These are phyloP conservation scores for Bombus confusus DNA, from an alignment of 1,140 invertebrate species.

Conservation along the genomic window DNA sequence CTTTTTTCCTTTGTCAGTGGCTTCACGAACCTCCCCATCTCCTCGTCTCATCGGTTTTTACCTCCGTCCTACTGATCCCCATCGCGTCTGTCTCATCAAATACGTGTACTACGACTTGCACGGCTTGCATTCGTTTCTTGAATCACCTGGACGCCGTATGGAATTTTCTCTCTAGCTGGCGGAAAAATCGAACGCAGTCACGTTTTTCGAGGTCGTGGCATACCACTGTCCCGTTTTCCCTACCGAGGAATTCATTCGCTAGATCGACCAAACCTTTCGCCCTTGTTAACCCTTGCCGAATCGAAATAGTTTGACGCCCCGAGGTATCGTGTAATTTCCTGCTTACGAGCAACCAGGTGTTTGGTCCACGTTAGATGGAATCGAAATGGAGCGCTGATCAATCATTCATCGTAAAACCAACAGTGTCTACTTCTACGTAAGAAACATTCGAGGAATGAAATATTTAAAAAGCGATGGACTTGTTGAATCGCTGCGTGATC, in stretches of 20 bases:
- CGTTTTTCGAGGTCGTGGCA: conserved; percentile 5
- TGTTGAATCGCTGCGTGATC: background rate
- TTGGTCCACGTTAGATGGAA: background rate
- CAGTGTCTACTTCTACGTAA: no score
- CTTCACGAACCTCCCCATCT: background rate
- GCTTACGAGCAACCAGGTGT: background rate
- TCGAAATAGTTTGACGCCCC: background rate
- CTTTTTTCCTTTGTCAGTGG: background rate
- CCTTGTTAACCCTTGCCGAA: background rate
- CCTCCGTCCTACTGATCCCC: background rate
- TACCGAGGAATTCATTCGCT: background rate
- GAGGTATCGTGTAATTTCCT: background rate
- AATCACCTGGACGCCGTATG: background rate
- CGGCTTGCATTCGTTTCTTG: conserved; percentile 4
- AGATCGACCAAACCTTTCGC: no score
- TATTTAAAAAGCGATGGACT: background rate
- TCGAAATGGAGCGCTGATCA: background rate
- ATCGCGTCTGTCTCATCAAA: background rate
- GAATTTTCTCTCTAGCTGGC: background rate
- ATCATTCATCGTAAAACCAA: background rate
- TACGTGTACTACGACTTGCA: conserved; percentile 16
- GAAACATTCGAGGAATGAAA: no score
- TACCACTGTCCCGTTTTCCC: background rate
- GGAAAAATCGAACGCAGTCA: background rate
- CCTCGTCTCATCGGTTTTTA: background rate